Base-by-base conservation (phyloP, 2,113 vertebrate species). In the Tetrax tetrax region DNA sequence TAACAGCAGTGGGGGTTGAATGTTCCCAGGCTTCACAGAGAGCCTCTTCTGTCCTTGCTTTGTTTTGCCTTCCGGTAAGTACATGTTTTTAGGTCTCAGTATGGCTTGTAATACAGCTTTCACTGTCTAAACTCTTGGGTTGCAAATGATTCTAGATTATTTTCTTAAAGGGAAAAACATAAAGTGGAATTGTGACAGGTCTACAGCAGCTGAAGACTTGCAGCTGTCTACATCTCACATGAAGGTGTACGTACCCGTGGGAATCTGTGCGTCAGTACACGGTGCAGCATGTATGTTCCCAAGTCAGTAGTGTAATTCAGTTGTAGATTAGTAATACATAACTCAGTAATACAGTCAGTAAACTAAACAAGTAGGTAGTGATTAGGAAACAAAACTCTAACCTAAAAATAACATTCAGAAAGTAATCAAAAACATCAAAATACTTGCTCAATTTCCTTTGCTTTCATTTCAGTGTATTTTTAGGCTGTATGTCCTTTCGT, bases 191-290 rank as follows among this genome's bases (percentile, higher is more conserved):
- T 89, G 70, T 91, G 95, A 79, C 93, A 96, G 77, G 65, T 93
- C 89, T 96, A 13, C 29, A 71, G 77, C 70, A 91, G 81, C 89
- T 95, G 78, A 92, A 93, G 81, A 87, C 74, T 87, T 91, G 87
- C 86, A 87, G 74, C 87, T 95, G 87, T 89, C 92, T 91, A 72
- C 83, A 57, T 23, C 48, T 87, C 78, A 38, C 35, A 68, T 16
- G 77, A 93, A 71, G 45, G 2, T 53, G 61, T 78, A 56, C 2
- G 4, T 89, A 41, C 89, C 83, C 1, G 2, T 89, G 89, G 87
- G 83, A 95, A 85, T 75, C 77, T 63, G 50, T 93, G 77, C 13
- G 25, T 89, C 86, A 83, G 69, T 60, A 47, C 47, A 9, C 35
- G 20, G 51, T 64, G 48, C 86, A 66, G 37, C 64, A 43, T 70